Conservation (phyloP, 2,888 invertebrate genomes). For the Tubiluchus corallicola region DNA sequence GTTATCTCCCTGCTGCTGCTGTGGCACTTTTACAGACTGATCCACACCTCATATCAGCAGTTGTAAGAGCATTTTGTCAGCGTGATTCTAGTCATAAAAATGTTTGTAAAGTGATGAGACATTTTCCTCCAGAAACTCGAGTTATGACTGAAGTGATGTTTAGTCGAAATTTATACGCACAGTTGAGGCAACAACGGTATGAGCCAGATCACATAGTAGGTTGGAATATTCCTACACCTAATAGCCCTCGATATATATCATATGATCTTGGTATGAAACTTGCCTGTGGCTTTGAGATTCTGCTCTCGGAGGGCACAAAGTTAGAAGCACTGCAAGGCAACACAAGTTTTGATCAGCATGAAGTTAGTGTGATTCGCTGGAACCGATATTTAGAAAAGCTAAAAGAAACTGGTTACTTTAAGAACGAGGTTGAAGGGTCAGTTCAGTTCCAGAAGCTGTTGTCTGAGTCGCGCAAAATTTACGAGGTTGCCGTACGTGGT, state of each 20-base stretch:
- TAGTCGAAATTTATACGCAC: constrained; percentile 79
- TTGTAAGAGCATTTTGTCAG: no score
- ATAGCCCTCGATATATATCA: constrained; percentile 44
- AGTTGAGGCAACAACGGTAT: constrained; percentile 61
- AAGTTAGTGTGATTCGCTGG: constrained; percentile 37
- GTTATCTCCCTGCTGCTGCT: no score
- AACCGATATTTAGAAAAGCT: constrained; percentile 49
- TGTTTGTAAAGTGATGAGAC: no score
- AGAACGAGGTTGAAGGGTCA: constrained; percentile 59
- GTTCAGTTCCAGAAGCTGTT: constrained; percentile 49
- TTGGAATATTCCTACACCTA: constrained; percentile 46
- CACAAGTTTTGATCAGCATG: no score
- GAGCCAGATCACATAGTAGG: constrained; percentile 53
- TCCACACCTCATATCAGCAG: no score
- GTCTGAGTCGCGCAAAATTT: constrained; percentile 53
- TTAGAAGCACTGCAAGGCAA: no score
- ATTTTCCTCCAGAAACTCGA: no score
- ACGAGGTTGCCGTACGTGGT: no score
- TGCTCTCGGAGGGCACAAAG: constrained; percentile 44
- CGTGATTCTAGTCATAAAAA: no score
- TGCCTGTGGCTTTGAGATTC: constrained; percentile 68
- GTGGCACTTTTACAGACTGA: no score
- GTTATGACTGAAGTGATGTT: constrained; percentile 45
- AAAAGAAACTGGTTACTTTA: constrained; percentile 52
- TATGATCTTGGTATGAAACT: constrained; percentile 58